Evolutionary conservation across 2,888 invertebrate genomes (phyloP), one percentile per base, ranked within the genome.

Genomic region (Heliconius charithonia): DNA sequence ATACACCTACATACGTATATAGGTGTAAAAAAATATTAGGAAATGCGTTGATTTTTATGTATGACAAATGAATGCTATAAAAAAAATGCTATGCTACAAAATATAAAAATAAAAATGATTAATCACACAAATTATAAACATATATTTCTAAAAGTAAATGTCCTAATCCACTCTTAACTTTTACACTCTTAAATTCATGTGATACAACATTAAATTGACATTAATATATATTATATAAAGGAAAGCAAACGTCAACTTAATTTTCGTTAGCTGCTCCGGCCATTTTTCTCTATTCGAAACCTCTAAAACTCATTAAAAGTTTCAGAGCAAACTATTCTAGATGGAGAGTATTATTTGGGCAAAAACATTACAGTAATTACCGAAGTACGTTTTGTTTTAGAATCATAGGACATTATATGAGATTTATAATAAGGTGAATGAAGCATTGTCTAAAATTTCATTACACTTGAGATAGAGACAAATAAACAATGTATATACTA

Each of bases 291-390:
- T 77, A 83, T 83, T 77, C 73, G 79, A 83, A 80, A 80, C 73
- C 83, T 81, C 76, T 75, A 75, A 80, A 83, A 83, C 84, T 83
- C 84, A 82, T 84, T 84, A 84, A 83, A 83, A 84, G 83, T 84
- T 83, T 79, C 74, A 79, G 79, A 75, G 63, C 81, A 78, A 83
- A 83, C 81, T 81, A 74, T 83, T 81, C 79, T 66, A 79, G 81
- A 79, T 81, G 81, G 81, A 76, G 75, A 81, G 80, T 80, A 83
- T 83, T 83, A 84, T 79, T 83, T 79, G 77, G 78, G 73, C 71
- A 75, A 75, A 77, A 65, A 75, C 79, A 80, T 78, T 83, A 80
- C 65, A 56, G 81, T 80, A 80, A 82, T 81, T 79, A 80, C 77
- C 72, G 51, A 77, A 76, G 77, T 77, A n/a, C 66, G 32, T 75